These are phyloP conservation scores for Erethizon dorsatum DNA, from an alignment of 2,797 vertebrate species.

Conservation along the genomic window DNA sequence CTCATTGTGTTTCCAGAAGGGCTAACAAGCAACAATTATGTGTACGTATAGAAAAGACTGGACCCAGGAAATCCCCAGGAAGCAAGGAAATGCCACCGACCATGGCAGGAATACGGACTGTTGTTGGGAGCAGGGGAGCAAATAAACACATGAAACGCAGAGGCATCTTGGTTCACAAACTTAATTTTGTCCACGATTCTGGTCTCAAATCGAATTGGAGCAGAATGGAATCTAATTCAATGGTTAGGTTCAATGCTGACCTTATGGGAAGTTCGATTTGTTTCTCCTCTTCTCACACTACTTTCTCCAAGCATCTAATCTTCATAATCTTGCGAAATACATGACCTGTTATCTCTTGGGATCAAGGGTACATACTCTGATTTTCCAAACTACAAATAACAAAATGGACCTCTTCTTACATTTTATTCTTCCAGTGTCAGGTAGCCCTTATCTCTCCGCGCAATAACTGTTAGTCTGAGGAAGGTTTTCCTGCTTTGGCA, in stretches of 20 bases:
- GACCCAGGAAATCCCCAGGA: background rate
- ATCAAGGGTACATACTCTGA: background rate
- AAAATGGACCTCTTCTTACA: background rate
- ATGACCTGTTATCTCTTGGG: background rate
- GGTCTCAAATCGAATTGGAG: background rate
- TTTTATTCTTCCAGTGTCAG: background rate
- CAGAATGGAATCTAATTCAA: too few species aligned
- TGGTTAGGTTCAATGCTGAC: background rate
- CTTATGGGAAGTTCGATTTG: accelerated
- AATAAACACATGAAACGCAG: background rate
- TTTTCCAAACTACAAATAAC: background rate
- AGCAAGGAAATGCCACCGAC: constrained; percentile 38
- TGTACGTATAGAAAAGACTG: background rate
- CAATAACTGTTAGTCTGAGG: background rate
- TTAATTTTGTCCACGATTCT: background rate
- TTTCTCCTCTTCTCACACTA: background rate
- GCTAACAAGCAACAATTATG: background rate
- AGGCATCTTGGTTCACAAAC: background rate
- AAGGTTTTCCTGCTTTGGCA: background rate
- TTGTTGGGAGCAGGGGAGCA: accelerated
- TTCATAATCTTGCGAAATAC: background rate
- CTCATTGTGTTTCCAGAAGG: constrained; percentile 8
- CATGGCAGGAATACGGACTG: background rate
- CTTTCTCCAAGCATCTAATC: background rate
- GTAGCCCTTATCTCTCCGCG: background rate